Conservation (phyloP, 2,113 vertebrate species). For the Ifrita kowaldi region DNA sequence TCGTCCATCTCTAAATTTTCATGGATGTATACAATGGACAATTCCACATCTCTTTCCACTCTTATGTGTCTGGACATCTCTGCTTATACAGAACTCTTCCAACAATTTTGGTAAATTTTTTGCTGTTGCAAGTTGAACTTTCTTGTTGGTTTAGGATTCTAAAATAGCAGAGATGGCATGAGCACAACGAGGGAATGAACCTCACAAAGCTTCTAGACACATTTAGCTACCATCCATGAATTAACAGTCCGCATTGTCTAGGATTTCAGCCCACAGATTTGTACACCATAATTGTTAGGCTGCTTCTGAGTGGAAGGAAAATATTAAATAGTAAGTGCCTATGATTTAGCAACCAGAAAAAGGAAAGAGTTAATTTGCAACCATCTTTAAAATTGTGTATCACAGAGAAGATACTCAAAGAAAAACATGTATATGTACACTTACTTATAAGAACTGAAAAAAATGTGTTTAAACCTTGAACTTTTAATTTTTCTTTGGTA, state of each 20-base stretch:
- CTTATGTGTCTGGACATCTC: background rate
- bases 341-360: background rate
- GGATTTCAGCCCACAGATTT: background rate
- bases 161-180: background rate
- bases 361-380: background rate
- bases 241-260: background rate
- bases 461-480: background rate
- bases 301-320: background rate
- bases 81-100: background rate
- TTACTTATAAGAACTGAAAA: background rate
- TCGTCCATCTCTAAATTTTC: background rate
- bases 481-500: conserved; percentile 48
- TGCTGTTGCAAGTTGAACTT: background rate
- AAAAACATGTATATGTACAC: background rate
- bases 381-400: background rate
- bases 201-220: background rate
- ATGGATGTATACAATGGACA: rapidly evolving
- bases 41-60: background rate
- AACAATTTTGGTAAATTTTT: background rate
- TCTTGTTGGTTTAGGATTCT: background rate
- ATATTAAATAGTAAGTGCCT: background rate
- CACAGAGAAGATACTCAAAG: background rate
- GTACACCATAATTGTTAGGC: background rate
- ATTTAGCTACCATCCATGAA: background rate
- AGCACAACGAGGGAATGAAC: background rate